Conservation (phyloP, 2,113 vertebrate genomes). For the Clarias magur region DNA sequence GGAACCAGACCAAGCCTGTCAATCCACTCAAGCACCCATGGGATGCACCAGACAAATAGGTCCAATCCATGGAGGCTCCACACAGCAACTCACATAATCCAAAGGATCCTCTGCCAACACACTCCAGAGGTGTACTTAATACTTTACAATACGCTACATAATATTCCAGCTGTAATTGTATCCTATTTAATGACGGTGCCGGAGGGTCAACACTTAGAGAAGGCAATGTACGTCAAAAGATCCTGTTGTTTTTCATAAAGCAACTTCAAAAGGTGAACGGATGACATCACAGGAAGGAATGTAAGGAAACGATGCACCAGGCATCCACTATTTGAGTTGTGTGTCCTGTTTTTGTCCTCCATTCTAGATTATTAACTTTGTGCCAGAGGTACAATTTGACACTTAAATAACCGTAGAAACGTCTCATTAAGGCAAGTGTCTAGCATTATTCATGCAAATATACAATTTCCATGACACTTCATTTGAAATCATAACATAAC, state of each 20-base stretch:
- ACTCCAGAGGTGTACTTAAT: too few species aligned
- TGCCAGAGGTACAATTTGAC: conserved; percentile 29
- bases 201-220: neutral
- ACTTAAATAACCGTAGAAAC: conserved; percentile 32
- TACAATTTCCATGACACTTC: neutral
- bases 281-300: too few species aligned
- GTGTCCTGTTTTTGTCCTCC: neutral
- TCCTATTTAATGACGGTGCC: neutral
- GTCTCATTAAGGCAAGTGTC: conserved; percentile 16
- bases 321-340: neutral
- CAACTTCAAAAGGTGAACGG: too few species aligned
- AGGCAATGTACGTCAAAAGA: conserved; percentile 48
- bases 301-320: conserved; percentile 23
- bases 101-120: too few species aligned
- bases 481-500: neutral
- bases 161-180: neutral
- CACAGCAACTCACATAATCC: too few species aligned
- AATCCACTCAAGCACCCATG: too few species aligned
- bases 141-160: too few species aligned
- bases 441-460: neutral
- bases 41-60: too few species aligned
- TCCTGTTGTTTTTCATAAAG: conserved; percentile 33
- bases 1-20: too few species aligned
- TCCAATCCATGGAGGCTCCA: too few species aligned
- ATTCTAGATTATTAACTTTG: conserved; percentile 52